Percentiles rank a stretch among this genome's conserved stretches.
Conservation (phyloP, 2,113 vertebrate genomes). For the Brevimyrus niger region DNA sequence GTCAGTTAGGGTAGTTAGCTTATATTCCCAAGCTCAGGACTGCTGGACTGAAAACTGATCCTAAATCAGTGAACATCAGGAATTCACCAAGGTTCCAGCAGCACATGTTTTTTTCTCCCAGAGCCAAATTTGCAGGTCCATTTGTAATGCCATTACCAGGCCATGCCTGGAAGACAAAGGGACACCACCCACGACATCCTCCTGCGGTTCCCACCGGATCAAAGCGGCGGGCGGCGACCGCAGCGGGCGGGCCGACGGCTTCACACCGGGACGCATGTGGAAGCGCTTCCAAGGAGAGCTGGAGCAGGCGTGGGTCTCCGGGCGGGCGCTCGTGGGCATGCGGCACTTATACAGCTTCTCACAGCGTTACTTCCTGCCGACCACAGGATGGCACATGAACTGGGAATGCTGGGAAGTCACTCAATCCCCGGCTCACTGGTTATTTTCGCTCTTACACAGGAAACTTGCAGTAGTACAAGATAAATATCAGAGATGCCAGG, state of each 20-base stretch:
- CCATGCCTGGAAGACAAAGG: conserved; percentile 59
- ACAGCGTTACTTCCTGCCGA: background rate
- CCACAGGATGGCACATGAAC: background rate
- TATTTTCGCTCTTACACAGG: background rate
- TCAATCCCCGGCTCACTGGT: background rate
- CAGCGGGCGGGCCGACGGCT: conserved; percentile 59
- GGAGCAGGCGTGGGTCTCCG: conserved; percentile 41
- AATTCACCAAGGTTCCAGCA: conserved; percentile 21
- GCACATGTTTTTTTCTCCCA: background rate
- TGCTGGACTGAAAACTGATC: background rate
- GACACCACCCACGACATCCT: conserved; percentile 54
- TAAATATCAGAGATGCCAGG: background rate
- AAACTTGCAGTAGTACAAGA: background rate
- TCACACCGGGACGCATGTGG: conserved; percentile 67
- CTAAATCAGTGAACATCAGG: conserved; percentile 2
- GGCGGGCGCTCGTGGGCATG: conserved; percentile 24
- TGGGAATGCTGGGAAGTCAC: background rate
- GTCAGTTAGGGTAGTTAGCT: background rate
- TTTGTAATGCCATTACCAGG: conserved; percentile 37
- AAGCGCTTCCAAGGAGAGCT: conserved; percentile 66
- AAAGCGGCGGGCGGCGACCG: conserved; percentile 60
- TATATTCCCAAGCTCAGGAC: background rate
- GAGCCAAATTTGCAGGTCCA: conserved; percentile 29
- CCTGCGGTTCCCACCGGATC: conserved; percentile 51
- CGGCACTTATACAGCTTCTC: background rate